phyloP scores from a whole-genome alignment of 2,797 vertebrate species.

The Sebastes aleutianus region DNA sequence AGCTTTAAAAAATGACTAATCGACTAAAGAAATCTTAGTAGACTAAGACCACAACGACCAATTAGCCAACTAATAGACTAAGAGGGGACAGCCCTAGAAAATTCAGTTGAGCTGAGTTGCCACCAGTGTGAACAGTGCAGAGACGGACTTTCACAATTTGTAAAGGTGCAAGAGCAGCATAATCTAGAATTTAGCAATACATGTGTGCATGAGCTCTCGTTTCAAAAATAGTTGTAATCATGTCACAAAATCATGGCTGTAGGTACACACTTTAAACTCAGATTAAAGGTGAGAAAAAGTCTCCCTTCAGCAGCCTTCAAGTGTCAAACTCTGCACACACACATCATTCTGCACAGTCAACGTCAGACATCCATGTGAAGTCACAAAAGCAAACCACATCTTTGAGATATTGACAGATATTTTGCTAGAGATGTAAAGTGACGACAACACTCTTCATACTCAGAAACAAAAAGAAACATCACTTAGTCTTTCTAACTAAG shows the following conservation, averaged over 20 bases:
- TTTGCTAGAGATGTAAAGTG: not conserved
- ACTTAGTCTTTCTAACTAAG: not conserved
- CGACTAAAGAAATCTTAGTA: too few species aligned
- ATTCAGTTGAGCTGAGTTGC: not conserved
- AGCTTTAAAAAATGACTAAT: too few species aligned
- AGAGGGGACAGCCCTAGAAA: not conserved
- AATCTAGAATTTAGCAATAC: not conserved
- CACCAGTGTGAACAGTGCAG: not conserved
- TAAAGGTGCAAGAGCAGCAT: not conserved
- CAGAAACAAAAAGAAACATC: not conserved
- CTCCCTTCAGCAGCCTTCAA: too few species aligned
- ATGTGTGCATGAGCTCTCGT: not conserved
- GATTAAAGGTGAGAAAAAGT: not conserved
- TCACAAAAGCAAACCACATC: not conserved
- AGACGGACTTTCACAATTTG: not conserved
- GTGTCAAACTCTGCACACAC: not conserved
- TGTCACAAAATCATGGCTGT: not conserved
- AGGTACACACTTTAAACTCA: not conserved
- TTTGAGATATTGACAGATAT: not conserved
- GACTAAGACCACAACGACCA: too few species aligned
- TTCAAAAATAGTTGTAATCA: not conserved
- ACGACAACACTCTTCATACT: not conserved
- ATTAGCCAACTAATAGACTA: too few species aligned
- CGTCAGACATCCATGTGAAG: not conserved
- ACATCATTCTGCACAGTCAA: not conserved